These are phyloP conservation scores for Gadus chalcogrammus DNA, from an alignment of 2,113 vertebrate species.

Conservation along the genomic window DNA sequence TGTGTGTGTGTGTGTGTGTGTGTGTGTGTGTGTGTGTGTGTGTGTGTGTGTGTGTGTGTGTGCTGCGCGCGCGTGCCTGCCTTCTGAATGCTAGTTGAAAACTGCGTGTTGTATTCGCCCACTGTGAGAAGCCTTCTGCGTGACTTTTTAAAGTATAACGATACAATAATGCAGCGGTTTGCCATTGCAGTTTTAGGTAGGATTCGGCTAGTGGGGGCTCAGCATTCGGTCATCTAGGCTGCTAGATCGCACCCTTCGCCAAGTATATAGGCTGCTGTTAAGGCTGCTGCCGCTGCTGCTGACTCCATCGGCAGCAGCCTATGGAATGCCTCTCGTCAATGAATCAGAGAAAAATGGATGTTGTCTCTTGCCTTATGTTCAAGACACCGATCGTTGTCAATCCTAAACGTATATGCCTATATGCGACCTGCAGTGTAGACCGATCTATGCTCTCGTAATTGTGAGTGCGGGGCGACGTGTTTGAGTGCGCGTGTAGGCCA, in stretches of 20 bases:
- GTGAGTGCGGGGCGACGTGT: no score
- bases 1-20: no score
- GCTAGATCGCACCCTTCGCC: slow-evolving; percentile 36
- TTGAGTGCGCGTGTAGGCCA: not conserved
- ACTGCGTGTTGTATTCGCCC: no score
- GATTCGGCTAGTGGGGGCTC: slow-evolving; percentile 38
- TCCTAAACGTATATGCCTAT: not conserved
- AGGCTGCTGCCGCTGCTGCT: slow-evolving; percentile 20
- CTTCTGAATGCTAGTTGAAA: no score
- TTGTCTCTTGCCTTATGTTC: slow-evolving; percentile 26
- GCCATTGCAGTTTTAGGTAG: not conserved
- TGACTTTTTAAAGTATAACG: not conserved
- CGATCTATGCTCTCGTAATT: no score
- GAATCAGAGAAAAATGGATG: slow-evolving; percentile 33
- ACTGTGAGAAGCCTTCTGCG: not conserved
- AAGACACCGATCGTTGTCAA: slow-evolving; percentile 4
- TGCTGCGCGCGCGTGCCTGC: no score
- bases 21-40: no score
- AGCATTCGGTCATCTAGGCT: slow-evolving; percentile 44
- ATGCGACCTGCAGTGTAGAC: slow-evolving; percentile 3
- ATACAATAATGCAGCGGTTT: not conserved
- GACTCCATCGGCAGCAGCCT: slow-evolving; percentile 29
- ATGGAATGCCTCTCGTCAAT: slow-evolving; percentile 40
- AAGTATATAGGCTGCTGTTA: slow-evolving; percentile 36
- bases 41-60: no score